Evolutionary conservation across 2,797 vertebrate species (phyloP).

Genomic region (Thaleichthys pacificus): DNA sequence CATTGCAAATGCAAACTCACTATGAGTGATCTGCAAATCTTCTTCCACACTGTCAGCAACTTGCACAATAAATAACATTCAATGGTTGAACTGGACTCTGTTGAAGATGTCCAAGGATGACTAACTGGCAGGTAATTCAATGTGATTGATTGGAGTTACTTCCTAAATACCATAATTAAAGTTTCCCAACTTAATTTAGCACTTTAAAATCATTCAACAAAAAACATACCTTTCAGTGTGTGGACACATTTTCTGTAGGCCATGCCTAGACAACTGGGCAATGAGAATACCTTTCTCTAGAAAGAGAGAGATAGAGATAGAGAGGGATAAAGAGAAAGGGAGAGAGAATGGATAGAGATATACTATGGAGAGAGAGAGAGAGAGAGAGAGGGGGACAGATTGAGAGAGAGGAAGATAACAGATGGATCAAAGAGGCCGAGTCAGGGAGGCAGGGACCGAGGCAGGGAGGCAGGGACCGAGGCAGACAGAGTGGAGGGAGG

Average conservation of each 20-base stretch:
- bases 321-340: background rate
- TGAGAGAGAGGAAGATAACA: background rate
- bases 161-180: too few species aligned
- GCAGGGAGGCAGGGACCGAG: background rate
- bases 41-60: background rate
- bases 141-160: too few species aligned
- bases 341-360: background rate
- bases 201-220: background rate
- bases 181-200: too few species aligned
- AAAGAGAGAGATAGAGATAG: background rate
- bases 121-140: too few species aligned
- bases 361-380: background rate
- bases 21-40: conserved; percentile 11
- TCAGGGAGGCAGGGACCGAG: background rate
- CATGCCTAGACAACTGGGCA: too few species aligned
- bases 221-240: background rate
- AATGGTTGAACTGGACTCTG: background rate
- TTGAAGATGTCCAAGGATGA: background rate
- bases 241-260: background rate
- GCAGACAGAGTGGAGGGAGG: background rate
- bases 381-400: background rate
- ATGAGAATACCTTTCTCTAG: too few species aligned
- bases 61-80: background rate
- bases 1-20: conserved; percentile 13
- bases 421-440: background rate